Evolutionary conservation across 1,140 invertebrate species (phyloP), one percentile per base, ranked within the genome.

Genomic region (Listronotus oregonensis): DNA sequence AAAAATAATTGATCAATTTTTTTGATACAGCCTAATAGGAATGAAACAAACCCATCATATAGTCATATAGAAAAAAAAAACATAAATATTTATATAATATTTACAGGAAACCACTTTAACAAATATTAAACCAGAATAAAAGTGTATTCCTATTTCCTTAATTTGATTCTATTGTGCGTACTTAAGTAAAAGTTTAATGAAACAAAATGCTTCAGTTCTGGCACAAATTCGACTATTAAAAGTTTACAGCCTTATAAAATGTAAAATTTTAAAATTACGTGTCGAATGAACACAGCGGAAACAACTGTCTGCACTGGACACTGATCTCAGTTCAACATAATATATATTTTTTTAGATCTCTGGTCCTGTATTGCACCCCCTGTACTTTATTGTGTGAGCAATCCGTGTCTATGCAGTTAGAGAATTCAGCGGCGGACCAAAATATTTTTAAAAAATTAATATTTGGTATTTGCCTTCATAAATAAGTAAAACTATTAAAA

Each of bases 201-300:
- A 51, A 51, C 49, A 3, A 51, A 51, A 51, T 51, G 49, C 27
- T 51, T 18, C 21, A 18, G 31, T 31, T 31, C 9, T 51, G 49
- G 49, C 49, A 51, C 49, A 51, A 15, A 51, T 40, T 40, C 14
- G 14, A 9, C 52, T 5, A 14, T 55, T 39, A 55, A 55, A 55
- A 55, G 7, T 55, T 55, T 55, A 55, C 52, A 55, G 14, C 37
- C 34, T n/a, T 55, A 55, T 55, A 55, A 55, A 55, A 55, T 55
- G 37, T 39, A 32, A 55, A 18, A 31, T 10, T 40, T 55, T 18
- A 31, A 34, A 55, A 55, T 15, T 55, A 39, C 31, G 39, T 37
- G 49, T 32, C 11, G 21, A 32, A 11, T 17, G 15, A 49, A 31
- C 50, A 34, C 12, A 15, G n/a, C 52, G 17, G 39, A 37, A 31